Percentiles rank a stretch among this genome's conserved stretches.
Conservation (phyloP, 2,888 invertebrate genomes). For the Brenthis daphne region DNA sequence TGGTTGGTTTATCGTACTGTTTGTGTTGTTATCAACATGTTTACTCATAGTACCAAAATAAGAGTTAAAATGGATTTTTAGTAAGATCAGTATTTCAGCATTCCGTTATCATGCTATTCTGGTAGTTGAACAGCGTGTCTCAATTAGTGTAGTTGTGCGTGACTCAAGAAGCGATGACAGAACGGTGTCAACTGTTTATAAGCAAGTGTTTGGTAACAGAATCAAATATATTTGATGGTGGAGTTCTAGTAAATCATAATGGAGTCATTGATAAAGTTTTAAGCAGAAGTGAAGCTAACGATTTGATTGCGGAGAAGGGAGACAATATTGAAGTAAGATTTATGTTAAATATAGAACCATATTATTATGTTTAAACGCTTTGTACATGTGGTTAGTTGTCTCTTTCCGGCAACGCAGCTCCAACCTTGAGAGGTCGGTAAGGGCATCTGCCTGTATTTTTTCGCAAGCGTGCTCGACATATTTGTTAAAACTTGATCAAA, state of each 20-base stretch:
- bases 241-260: conserved; percentile 81
- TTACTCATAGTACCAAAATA: conserved; percentile 36
- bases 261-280: conserved; percentile 83
- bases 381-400: conserved; percentile 32
- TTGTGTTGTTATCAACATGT: conserved; percentile 33
- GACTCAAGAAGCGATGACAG: conserved; percentile 50
- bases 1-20: conserved; percentile 14
- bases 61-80: conserved; percentile 25
- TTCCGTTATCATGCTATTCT: conserved; percentile 39
- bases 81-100: conserved; percentile 41
- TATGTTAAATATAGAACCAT: conserved; percentile 11
- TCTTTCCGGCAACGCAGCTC: conserved; percentile 37
- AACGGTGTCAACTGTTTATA: conserved; percentile 66
- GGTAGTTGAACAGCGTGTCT: conserved; percentile 45
- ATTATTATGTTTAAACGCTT: conserved; percentile 30
- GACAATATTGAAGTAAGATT: conserved; percentile 78
- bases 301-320: conserved; percentile 67
- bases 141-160: conserved; percentile 46
- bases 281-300: conserved; percentile 68
- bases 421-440: conserved; percentile 44
- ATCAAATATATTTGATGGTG: conserved; percentile 79
- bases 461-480: conserved; percentile 36
- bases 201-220: conserved; percentile 79
- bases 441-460: conserved; percentile 42
- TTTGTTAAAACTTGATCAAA: conserved; percentile 29